phyloP scores from a whole-genome alignment of 2,113 vertebrate species.

The Halichoerus grypus region DNA sequence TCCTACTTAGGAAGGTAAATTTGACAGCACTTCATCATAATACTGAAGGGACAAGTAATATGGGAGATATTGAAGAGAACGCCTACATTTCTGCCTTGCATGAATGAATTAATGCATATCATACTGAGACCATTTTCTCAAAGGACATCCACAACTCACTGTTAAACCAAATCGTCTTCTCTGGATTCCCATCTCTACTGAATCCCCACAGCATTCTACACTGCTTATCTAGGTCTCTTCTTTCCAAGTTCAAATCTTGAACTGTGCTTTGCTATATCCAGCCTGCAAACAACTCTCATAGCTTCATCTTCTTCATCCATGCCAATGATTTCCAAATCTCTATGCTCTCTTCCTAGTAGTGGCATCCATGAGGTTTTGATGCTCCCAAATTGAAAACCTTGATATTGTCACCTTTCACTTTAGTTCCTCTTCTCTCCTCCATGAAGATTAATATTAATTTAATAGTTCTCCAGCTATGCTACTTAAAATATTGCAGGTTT shows the following conservation, averaged over 20 bases:
- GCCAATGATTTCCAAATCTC: conserved; percentile 51
- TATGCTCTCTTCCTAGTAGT: not conserved
- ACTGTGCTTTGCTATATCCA: not conserved
- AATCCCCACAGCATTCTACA: not conserved
- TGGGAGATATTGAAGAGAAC: not conserved
- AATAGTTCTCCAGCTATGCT: conserved; percentile 32
- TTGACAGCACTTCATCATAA: conserved; percentile 1
- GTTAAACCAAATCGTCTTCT: conserved; percentile 19
- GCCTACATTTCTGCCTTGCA: conserved; percentile 1
- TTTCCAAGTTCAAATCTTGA: conserved; percentile 46
- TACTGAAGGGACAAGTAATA: not conserved
- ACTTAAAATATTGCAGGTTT: conserved; percentile 33
- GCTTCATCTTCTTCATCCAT: conserved; percentile 24
- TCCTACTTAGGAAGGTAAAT: conserved; percentile 24
- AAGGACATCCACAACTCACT: not conserved
- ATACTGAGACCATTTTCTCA: not conserved
- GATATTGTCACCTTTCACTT: not conserved
- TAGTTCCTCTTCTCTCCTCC: not conserved
- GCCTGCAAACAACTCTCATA: conserved; percentile 51
- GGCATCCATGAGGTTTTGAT: not conserved
- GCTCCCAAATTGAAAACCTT: not conserved
- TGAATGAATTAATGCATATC: conserved; percentile 22
- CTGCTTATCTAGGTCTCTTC: not conserved
- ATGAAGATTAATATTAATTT: conserved; percentile 43
- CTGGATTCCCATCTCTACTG: conserved; percentile 6